These are phyloP conservation scores for Alectura lathami DNA, from an alignment of 2,113 vertebrate genomes.

Conservation along the genomic window DNA sequence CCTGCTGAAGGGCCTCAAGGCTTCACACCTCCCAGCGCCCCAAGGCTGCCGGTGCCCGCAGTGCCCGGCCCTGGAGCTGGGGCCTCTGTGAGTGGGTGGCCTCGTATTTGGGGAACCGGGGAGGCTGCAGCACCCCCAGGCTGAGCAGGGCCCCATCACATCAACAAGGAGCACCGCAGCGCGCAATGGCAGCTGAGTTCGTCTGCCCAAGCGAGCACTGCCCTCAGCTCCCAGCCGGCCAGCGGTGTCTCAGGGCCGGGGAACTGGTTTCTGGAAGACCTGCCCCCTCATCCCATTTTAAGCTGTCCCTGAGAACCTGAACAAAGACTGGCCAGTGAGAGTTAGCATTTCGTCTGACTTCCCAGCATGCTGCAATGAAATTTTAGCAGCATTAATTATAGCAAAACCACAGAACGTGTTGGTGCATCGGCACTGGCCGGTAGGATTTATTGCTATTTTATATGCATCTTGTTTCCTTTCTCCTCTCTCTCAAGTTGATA, in stretches of 20 bases:
- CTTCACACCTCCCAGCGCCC: not conserved
- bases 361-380: not conserved
- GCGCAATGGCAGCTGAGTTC: not conserved
- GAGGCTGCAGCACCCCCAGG: not conserved
- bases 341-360: not conserved
- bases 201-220: not conserved
- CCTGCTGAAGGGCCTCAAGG: not conserved
- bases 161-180: not conserved
- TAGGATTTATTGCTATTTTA: not conserved
- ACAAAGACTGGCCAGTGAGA: not conserved
- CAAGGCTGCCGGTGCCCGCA: too few species aligned
- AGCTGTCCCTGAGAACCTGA: not conserved
- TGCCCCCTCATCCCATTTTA: not conserved
- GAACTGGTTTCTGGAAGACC: not conserved
- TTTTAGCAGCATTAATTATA: not conserved
- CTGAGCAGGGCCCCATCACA: not conserved
- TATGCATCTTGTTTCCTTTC: not conserved
- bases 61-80: not conserved
- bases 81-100: not conserved
- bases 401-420: not conserved
- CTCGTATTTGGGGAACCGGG: rapidly evolving
- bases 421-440: not conserved
- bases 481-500: not conserved
- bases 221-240: not conserved
- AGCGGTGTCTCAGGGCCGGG: not conserved